Base-by-base conservation (phyloP, 2,797 vertebrate species). In the Sarcophilus harrisii region DNA sequence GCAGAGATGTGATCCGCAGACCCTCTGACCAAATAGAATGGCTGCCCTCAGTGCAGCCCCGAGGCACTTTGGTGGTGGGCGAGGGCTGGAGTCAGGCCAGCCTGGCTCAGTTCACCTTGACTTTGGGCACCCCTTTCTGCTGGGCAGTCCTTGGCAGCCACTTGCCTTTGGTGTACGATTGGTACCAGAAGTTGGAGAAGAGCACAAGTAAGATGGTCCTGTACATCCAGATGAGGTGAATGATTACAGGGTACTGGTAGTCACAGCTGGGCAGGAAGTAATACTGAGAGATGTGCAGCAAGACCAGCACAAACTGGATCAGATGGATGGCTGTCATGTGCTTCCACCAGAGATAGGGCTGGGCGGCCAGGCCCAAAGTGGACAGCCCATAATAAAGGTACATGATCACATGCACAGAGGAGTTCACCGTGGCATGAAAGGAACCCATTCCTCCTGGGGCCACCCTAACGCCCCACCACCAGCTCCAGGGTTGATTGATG, bases 271-370 rank as follows among this genome's bases (percentile, higher is more conserved):
- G 98, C 99, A 99, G 99, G 99, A 99, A 99, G 99, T 99, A 99
- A 99, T 99, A 99, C 99, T 99, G 99, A 94, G 99, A 99, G 96
- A 99, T 99, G 81, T 99, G 99, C 97, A 99, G 57, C 8, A 99
- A 99, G 60, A 99, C 99, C 97, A 99, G 97, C 95, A 99, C 99
- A 29, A 99, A 99, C 98, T 99, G 99, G 97, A 97, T 98, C 99
- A 99, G 99, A 98, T 99, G 99, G 98, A 99, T 99, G 96, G 99
- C 99, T 0, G 99, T 99, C 99, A 99, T 99, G 97, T 99, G 99
- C 98, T 99, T 99, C 99, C 99, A 99, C 99, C 99, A 99, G 96
- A 99, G 98, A 96, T 99, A 99, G 97, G 99, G 99, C 98, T 99
- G 99, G 98, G 99, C 99, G 59, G 99, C 99, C 66, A 99, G 99